These are phyloP conservation scores for Campylomormyrus numenius DNA, from an alignment of 2,113 vertebrate species.

Conservation along the genomic window DNA sequence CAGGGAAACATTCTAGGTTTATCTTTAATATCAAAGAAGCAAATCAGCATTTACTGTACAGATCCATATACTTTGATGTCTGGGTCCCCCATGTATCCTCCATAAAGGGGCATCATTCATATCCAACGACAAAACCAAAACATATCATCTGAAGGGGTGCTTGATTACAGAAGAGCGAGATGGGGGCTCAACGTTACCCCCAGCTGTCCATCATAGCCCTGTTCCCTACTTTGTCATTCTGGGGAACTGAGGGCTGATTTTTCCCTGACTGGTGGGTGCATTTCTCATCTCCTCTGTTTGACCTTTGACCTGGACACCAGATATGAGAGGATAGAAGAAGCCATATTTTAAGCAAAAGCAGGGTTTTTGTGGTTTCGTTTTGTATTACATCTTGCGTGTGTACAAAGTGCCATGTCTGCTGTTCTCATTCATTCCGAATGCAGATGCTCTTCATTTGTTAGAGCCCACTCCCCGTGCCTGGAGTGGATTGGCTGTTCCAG, in stretches of 20 bases:
- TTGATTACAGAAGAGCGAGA: background rate
- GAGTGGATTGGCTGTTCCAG: background rate
- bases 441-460: background rate
- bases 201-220: background rate
- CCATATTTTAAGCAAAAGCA: slow-evolving; percentile 10
- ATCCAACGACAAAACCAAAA: background rate
- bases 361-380: background rate
- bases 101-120: background rate
- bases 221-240: background rate
- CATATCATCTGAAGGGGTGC: background rate
- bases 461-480: background rate
- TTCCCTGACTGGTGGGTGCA: background rate
- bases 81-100: background rate
- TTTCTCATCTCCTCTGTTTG: background rate
- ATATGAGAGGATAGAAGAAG: background rate
- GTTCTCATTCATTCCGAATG: background rate
- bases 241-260: background rate
- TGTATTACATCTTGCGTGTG: background rate
- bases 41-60: background rate
- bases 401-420: background rate
- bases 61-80: background rate
- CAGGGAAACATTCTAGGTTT: background rate
- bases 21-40: background rate
- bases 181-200: background rate
- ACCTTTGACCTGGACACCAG: background rate